Evolutionary conservation across 2,797 vertebrate species (phyloP).

Genomic region (Periophthalmus magnuspinnatus): DNA sequence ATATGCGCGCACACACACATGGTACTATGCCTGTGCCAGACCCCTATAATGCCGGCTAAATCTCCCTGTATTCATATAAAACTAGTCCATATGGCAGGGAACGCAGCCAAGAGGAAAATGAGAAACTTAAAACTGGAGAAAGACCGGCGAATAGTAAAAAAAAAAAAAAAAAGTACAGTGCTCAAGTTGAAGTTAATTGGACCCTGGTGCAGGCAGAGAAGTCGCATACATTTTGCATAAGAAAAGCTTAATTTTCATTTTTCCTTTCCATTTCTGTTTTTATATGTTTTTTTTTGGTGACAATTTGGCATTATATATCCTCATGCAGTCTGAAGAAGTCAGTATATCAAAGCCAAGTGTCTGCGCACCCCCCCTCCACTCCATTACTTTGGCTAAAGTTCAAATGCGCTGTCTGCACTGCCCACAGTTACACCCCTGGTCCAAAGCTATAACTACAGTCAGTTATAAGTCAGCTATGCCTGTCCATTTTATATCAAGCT

Average conservation of each 20-base stretch:
- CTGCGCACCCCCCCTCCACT: conserved; percentile 1
- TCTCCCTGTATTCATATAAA: conserved; percentile 14
- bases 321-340: neutral
- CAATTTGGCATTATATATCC: neutral
- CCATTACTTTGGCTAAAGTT: conserved; percentile 13
- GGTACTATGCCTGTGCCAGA: conserved; percentile 5
- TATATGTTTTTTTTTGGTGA: conserved; percentile 5
- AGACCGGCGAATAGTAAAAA: neutral
- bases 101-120: neutral
- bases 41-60: conserved; percentile 7
- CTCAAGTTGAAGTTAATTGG: conserved; percentile 7
- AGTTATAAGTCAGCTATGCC: neutral
- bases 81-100: neutral
- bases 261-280: neutral
- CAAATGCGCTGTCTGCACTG: conserved; percentile 10
- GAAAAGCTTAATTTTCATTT: conserved; percentile 2
- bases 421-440: conserved; percentile 4
- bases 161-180: conserved; percentile 1
- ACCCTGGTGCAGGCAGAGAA: neutral
- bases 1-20: conserved; percentile 31
- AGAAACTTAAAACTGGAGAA: neutral
- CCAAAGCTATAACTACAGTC: neutral
- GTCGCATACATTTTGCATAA: conserved; percentile 8
- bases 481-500: neutral
- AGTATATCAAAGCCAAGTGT: neutral